Base-by-base conservation (phyloP, 2,113 vertebrate species). In the Tiliqua scincoides region DNA sequence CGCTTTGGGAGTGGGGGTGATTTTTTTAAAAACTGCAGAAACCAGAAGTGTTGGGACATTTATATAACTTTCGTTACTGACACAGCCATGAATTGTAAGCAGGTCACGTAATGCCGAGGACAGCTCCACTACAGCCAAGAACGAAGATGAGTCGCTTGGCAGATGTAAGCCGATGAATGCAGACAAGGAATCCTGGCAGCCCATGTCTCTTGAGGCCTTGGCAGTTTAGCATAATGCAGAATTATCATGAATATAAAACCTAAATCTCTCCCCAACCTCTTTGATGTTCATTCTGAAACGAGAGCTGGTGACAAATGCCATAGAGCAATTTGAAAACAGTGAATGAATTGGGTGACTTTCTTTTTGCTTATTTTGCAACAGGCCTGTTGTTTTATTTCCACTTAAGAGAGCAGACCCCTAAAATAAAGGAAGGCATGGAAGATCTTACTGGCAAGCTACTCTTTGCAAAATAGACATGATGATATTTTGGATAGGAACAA, bases 281-380 rank as follows among this genome's bases (percentile, higher is more conserved):
- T 88, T 90, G 84, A 91, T 90, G 90, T 91, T 85, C 90, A 92
- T 91, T 88, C 87, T 90, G 90, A 89, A 93, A 93, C 87, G 83
- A 87, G 25, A 86, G 74, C 57, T 86, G 80, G 84, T 85, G 59
- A 30, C 89, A 87, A 86, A 77, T 86, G 83, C 71, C 80, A 79
- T 75, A 88, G 40, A 73, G 85, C 89, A 91, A 89, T 89, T 78
- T 94, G 84, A 87, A 83, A 85, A 89, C 90, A 90, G 85, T 85
- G 63, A 92, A 85, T 78, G 83, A 79, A 85, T 18, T 65, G 43
- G 80, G 0, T 63, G 71, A n/a, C 27, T 82, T 92, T 57, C 77
- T 74, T 90, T 88, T 57, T 84, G 75, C 35, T 87, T 57, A 73
- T 74, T 87, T 48, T 48, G 43, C 43, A 48, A n/a, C n/a, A n/a